Conservation (phyloP, 2,113 vertebrate genomes). For the Chaenogobius annularis region DNA sequence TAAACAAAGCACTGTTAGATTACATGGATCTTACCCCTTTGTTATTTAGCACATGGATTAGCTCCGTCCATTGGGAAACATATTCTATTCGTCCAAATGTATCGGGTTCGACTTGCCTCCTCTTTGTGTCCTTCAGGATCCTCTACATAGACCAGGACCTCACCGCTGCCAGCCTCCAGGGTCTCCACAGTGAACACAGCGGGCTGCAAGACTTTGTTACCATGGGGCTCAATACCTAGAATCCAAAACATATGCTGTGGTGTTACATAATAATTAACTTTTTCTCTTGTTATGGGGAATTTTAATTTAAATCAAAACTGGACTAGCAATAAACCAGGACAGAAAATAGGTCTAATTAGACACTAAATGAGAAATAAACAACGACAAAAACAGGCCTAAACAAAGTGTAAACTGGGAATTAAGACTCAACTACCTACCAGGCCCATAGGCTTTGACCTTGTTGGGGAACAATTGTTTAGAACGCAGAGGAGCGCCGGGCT, state of each 20-base stretch:
- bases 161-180: slow-evolving; percentile 83
- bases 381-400: background rate
- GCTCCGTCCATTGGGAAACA: background rate
- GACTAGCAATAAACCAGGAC: no score
- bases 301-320: background rate
- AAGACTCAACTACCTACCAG: slow-evolving; percentile 72
- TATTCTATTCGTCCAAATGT: background rate
- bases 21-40: background rate
- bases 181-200: slow-evolving; percentile 93
- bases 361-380: background rate
- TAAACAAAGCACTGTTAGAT: slow-evolving; percentile 5
- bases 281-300: background rate
- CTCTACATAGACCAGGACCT: slow-evolving; percentile 93
- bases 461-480: slow-evolving; percentile 86
- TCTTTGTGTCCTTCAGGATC: slow-evolving; percentile 95
- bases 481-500: slow-evolving; percentile 85
- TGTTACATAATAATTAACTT: background rate
- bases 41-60: background rate
- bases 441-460: slow-evolving; percentile 88
- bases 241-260: slow-evolving; percentile 14
- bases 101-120: slow-evolving; percentile 77
- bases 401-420: background rate
- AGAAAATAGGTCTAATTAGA: background rate
- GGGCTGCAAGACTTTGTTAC: slow-evolving; percentile 89
- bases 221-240: slow-evolving; percentile 89